Conservation (phyloP, 2,797 vertebrate genomes). For the Epinephelus awoara region DNA sequence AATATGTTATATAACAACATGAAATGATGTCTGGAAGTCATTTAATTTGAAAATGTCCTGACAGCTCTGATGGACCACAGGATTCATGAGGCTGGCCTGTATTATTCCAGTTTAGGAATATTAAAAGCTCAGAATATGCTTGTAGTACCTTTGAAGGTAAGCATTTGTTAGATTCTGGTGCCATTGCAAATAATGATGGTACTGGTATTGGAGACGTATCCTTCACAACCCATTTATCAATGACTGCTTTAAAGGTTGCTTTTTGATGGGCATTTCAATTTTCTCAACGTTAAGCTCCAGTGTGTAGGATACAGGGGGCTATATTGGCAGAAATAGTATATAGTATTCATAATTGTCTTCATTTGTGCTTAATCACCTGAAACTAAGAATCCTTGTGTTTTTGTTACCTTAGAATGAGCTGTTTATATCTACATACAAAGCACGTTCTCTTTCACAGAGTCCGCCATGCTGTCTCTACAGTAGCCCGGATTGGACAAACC, state of each 20-base stretch:
- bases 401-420: no score
- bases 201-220: background rate
- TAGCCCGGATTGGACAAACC: no score
- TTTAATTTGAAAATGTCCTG: background rate
- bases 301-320: no score
- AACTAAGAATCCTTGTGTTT: no score
- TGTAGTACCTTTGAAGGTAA: background rate
- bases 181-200: background rate
- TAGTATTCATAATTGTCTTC: no score
- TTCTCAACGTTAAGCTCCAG: background rate
- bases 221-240: background rate
- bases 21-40: background rate
- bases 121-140: background rate
- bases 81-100: background rate
- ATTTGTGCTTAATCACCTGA: no score
- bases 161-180: no score
- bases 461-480: no score
- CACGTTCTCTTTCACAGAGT: no score
- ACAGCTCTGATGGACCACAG: background rate
- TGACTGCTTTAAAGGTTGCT: background rate
- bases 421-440: no score
- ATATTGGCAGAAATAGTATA: no score
- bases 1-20: background rate
- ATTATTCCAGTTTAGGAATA: background rate
- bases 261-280: background rate